phyloP scores from a whole-genome alignment of 2,888 invertebrate species.

The Sphaerophoria taeniata region DNA sequence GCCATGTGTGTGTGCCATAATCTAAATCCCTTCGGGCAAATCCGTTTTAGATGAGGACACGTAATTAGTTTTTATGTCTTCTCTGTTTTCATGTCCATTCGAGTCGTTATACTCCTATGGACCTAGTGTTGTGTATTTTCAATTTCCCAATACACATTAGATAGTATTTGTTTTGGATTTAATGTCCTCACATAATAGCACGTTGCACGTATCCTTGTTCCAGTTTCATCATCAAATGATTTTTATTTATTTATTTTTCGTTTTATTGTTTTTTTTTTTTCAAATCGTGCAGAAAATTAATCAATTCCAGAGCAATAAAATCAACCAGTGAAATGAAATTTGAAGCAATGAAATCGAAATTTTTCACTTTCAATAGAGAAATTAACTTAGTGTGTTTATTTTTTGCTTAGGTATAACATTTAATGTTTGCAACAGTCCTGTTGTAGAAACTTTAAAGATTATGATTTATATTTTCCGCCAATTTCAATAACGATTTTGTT shows the following conservation, averaged over 20 bases:
- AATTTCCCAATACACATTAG: constrained; percentile 37
- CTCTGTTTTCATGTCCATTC: constrained; percentile 19
- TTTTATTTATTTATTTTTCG: background rate
- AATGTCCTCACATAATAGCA: background rate
- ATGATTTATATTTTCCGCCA: too few relatives aligned
- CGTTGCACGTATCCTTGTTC: constrained; percentile 41
- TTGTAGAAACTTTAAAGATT: too few relatives aligned
- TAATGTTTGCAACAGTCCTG: too few relatives aligned
- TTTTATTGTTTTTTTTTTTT: background rate
- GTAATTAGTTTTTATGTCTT: constrained; percentile 68
- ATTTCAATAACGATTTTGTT: too few relatives aligned
- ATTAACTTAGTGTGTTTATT: too few relatives aligned
- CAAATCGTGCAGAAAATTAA: constrained; percentile 54
- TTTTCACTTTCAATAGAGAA: too few relatives aligned
- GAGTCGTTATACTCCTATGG: background rate
- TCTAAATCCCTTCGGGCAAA: constrained; percentile 53
- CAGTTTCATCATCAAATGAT: constrained; percentile 33
- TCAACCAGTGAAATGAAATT: too few relatives aligned
- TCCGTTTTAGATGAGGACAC: constrained; percentile 64
- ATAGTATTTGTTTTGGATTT: background rate
- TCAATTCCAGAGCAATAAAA: constrained; percentile 53
- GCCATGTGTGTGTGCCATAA: background rate
- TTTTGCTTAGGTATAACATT: too few relatives aligned
- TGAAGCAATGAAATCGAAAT: too few relatives aligned
- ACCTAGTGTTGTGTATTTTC: constrained; percentile 25